Evolutionary conservation across 2,113 vertebrate genomes (phyloP).

Genomic region (Cinclus mexicanus): DNA sequence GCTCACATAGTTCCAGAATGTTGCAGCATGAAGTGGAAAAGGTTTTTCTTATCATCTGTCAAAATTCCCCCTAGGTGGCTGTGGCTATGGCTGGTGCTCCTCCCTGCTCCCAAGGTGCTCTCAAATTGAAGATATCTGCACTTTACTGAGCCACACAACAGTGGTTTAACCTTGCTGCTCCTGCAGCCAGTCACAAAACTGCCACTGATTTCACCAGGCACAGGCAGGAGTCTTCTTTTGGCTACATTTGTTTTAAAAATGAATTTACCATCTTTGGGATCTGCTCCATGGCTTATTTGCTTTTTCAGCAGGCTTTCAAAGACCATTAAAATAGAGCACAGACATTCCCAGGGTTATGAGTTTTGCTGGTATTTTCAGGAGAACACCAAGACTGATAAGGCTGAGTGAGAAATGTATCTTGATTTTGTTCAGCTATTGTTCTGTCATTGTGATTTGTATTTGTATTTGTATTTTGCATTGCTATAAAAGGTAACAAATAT

Average conservation of each 20-base stretch:
- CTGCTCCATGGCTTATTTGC: neutral
- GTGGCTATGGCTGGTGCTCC: neutral
- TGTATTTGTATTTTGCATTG: no score
- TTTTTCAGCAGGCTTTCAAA: neutral
- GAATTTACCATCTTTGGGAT: neutral
- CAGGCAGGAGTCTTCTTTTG: neutral
- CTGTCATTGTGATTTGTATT: neutral
- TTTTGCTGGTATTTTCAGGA: neutral
- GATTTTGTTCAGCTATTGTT: neutral
- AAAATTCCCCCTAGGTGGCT: neutral
- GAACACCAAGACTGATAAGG: neutral
- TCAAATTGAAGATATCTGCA: neutral
- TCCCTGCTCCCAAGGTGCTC: neutral
- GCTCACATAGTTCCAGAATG: neutral
- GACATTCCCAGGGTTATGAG: neutral
- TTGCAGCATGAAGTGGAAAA: neutral
- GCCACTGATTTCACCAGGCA: neutral
- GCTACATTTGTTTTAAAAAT: neutral
- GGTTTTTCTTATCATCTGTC: neutral
- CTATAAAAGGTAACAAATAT: conserved; percentile 36
- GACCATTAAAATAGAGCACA: neutral
- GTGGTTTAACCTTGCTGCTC: neutral
- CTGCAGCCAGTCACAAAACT: neutral
- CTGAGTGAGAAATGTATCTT: neutral
- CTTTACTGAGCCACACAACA: neutral